Percentiles rank a stretch among this genome's conserved stretches.
Conservation (phyloP, 2,797 vertebrate species). For the Sebastes minor region DNA sequence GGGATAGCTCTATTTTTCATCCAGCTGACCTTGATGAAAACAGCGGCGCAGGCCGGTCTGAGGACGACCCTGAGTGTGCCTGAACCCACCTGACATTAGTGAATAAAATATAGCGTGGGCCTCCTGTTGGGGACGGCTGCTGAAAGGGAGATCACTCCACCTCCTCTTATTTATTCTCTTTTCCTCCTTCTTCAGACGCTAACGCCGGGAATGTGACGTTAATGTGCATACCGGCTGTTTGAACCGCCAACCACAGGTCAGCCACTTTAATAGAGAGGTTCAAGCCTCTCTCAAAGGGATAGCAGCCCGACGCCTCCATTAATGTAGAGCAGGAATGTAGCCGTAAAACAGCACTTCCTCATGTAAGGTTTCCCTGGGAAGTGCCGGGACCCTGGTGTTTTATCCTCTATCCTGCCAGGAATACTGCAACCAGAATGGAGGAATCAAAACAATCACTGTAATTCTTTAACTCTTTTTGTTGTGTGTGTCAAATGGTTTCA, state of each 20-base stretch:
- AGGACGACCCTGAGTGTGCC: conserved; percentile 61
- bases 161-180: conserved; percentile 76
- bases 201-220: conserved; percentile 69
- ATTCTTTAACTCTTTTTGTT: conserved; percentile 3
- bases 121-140: conserved; percentile 70
- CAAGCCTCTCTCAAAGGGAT: conserved; percentile 80
- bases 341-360: conserved; percentile 80
- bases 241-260: conserved; percentile 80
- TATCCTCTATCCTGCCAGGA: conserved; percentile 40
- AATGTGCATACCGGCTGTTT: conserved; percentile 80
- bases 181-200: conserved; percentile 68
- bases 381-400: conserved; percentile 43
- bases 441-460: conserved; percentile 18
- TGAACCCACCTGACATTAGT: conserved; percentile 80
- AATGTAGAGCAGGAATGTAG: conserved; percentile 82
- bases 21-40: conserved; percentile 69
- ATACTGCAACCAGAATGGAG: conserved; percentile 22
- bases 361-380: conserved; percentile 70
- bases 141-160: conserved; percentile 77
- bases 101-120: conserved; percentile 78
- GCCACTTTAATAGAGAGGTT: conserved; percentile 83
- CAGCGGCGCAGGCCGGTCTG: conserved; percentile 44
- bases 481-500: not conserved
- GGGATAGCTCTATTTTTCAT: conserved; percentile 64
- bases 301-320: conserved; percentile 79